Evolutionary conservation across 2,113 vertebrate species (phyloP).

Genomic region (Lagopus muta): DNA sequence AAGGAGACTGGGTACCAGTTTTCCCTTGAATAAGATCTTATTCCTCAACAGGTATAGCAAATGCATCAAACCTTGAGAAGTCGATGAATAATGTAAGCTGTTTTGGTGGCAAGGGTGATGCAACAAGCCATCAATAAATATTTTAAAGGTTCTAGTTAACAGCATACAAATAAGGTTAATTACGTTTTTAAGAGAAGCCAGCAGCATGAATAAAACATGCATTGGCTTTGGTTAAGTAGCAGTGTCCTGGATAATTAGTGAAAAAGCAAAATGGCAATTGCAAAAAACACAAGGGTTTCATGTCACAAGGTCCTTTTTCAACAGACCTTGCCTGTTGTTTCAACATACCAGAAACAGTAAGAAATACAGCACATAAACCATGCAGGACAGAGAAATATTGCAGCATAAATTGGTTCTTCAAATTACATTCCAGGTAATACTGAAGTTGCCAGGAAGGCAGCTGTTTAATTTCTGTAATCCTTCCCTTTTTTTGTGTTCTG

Average conservation of each 20-base stretch:
- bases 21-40: constrained; percentile 2
- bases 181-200: constrained; percentile 60
- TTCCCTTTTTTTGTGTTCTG: background rate
- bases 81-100: constrained; percentile 58
- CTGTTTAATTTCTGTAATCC: background rate
- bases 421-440: background rate
- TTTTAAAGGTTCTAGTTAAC: constrained; percentile 60
- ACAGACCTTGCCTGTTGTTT: background rate
- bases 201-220: constrained; percentile 61
- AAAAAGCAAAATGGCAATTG: constrained; percentile 32
- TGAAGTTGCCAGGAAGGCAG: background rate
- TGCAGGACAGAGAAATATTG: background rate
- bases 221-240: constrained; percentile 37
- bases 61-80: constrained; percentile 37
- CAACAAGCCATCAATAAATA: constrained; percentile 66
- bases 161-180: constrained; percentile 64
- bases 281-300: background rate
- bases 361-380: background rate
- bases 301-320: background rate
- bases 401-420: background rate
- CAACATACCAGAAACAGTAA: background rate
- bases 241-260: constrained; percentile 32
- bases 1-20: background rate
- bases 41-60: constrained; percentile 24
- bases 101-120: constrained; percentile 29